Evolutionary conservation across 2,888 invertebrate species (phyloP), one percentile per base, ranked within the genome.

Genomic region (Ichneumoninae sp.): DNA sequence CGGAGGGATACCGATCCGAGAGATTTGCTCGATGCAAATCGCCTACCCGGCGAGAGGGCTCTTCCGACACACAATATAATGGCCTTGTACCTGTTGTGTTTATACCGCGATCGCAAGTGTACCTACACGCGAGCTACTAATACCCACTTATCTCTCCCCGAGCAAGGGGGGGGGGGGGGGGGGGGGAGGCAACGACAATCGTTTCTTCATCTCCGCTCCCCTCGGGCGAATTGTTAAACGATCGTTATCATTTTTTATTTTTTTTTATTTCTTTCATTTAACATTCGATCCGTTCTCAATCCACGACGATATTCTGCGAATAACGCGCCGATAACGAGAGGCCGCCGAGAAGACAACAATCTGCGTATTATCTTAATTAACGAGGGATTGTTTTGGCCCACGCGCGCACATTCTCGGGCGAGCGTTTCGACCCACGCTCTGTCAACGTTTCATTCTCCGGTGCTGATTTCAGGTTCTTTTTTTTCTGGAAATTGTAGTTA

Each of bases 301-400:
- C 33, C 65, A 47, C 30, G 66, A 16, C 50, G 70, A 78, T 81
- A 79, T 66, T 57, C 47, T n/a, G 40, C 16, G 5, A 57, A 75
- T 16, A 33, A 44, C 62, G 8, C 75, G 81, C 80, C 81, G 84
- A 86, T 83, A 86, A 85, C 80, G 76, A 82, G 69, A 54, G 40
- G 69, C 76, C 44, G 77, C 69, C 52, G 60, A 62, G 52, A 22
- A 16, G 44, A 77, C 89, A 89, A 91, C 89, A 90, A 92, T 91
- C 90, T 89, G 86, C 85, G 89, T 91, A 92, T 92, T 92, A 92
- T 91, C 92, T 92, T 92, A 92, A 93, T 92, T 92, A 92, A 91
- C 89, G 86, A 88, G 87, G 88, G 89, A 93, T 92, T 92, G 92
- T 92, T 92, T 90, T 90, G 89, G 89, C 91, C 92, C 90, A 91